Percentiles rank a stretch among this genome's conserved stretches.
Conservation (phyloP, 2,888 invertebrate genomes). For the Platycnemis pennipes region DNA sequence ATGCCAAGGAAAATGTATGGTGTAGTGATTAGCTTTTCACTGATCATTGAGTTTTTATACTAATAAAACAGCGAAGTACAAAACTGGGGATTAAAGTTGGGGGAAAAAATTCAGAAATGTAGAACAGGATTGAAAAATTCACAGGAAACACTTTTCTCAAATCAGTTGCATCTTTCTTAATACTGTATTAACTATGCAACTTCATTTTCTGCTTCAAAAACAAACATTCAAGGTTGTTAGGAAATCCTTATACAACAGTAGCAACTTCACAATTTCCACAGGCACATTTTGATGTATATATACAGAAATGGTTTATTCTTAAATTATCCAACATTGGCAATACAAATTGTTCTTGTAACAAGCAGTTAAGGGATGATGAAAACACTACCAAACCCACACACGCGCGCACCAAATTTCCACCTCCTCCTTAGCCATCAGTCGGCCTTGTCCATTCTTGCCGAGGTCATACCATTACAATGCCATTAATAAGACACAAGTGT, state of each 20-base stretch:
- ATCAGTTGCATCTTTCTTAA: constrained; percentile 49
- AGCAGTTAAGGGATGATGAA: constrained; percentile 74
- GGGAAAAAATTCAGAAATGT: neutral
- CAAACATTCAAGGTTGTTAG: constrained; percentile 66
- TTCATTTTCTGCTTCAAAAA: constrained; percentile 63
- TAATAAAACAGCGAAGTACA: too few relatives aligned
- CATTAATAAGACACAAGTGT: constrained; percentile 72
- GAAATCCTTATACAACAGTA: constrained; percentile 66
- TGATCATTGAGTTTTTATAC: too few relatives aligned
- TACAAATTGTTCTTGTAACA: constrained; percentile 77
- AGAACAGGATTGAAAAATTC: constrained; percentile 44
- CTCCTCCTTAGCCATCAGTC: constrained; percentile 63
- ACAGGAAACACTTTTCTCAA: constrained; percentile 29
- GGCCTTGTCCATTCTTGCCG: constrained; percentile 51
- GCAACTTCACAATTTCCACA: constrained; percentile 65
- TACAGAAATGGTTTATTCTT: constrained; percentile 80
- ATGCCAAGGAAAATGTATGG: too few relatives aligned
- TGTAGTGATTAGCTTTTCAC: too few relatives aligned
- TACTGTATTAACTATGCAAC: constrained; percentile 59
- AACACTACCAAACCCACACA: constrained; percentile 76
- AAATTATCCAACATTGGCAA: constrained; percentile 80
- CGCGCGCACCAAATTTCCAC: constrained; percentile 68
- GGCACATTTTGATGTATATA: constrained; percentile 75
- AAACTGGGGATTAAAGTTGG: too few relatives aligned
- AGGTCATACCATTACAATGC: constrained; percentile 68